Conservation (phyloP, 2,113 vertebrate genomes). For the Cyphomyrus discorhynchus region DNA sequence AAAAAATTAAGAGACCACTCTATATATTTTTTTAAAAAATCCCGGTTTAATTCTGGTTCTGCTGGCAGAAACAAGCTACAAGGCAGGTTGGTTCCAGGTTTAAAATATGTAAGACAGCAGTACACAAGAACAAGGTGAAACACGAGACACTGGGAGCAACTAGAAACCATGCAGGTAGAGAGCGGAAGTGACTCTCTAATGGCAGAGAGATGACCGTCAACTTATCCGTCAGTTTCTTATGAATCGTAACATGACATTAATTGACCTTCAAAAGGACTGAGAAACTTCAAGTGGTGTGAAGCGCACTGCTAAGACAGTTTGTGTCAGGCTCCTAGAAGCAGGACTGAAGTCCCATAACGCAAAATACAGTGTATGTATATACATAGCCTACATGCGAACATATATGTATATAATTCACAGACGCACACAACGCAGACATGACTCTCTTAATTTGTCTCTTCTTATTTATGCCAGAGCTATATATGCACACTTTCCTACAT, state of each 20-base stretch:
- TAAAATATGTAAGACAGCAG: neutral
- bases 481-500: neutral
- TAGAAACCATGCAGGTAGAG: neutral
- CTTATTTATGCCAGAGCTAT: neutral
- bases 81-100: neutral
- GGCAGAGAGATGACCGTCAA: neutral
- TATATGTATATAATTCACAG: too few relatives aligned
- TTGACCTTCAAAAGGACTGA: too few relatives aligned
- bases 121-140: too few relatives aligned
- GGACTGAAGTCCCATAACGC: too few relatives aligned
- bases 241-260: too few relatives aligned
- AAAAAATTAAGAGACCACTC: neutral
- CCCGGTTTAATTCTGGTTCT: neutral
- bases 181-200: neutral
- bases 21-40: neutral
- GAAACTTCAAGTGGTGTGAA: too few relatives aligned
- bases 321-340: too few relatives aligned
- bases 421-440: too few relatives aligned
- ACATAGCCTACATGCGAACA: too few relatives aligned
- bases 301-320: too few relatives aligned
- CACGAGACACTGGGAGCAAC: neutral
- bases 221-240: neutral
- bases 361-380: too few relatives aligned
- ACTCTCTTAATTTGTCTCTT: too few relatives aligned
- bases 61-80: neutral